Percentiles rank a stretch among this genome's conserved stretches.
Evolutionary conservation across 2,888 invertebrate species (phyloP).

Genomic region (Sepiola atlantica): DNA sequence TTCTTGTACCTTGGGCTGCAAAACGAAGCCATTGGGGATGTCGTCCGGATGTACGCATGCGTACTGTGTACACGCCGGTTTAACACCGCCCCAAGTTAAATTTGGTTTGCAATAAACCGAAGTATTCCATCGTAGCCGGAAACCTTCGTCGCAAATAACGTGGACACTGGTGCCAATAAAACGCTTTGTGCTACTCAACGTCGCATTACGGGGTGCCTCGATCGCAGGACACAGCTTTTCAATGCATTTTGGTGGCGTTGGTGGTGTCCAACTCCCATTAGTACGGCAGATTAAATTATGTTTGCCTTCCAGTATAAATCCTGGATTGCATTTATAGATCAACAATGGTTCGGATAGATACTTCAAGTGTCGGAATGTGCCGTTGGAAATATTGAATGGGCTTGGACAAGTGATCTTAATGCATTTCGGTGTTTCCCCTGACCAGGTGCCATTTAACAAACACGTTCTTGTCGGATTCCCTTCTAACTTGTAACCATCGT

Average conservation of each 20-base stretch:
- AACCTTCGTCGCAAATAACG: slow-evolving; percentile 81
- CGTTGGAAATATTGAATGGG: slow-evolving; percentile 49
- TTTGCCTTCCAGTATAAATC: slow-evolving; percentile 60
- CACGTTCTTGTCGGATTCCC: slow-evolving; percentile 60
- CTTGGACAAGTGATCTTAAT: slow-evolving; percentile 51
- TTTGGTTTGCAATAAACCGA: slow-evolving; percentile 80
- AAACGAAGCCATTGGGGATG: slow-evolving; percentile 61
- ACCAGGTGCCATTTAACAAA: slow-evolving; percentile 62
- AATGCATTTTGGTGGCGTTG: slow-evolving; percentile 55
- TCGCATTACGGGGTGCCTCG: slow-evolving; percentile 15
- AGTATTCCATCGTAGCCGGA: slow-evolving; percentile 88
- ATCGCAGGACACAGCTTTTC: slow-evolving; percentile 44
- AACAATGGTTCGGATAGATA: slow-evolving; percentile 58
- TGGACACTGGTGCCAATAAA: neutral
- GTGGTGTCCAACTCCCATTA: slow-evolving; percentile 56
- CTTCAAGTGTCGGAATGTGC: neutral
- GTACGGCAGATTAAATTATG: neutral
- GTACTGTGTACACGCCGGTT: slow-evolving; percentile 62
- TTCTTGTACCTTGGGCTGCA: slow-evolving; percentile 63
- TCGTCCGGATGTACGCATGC: slow-evolving; percentile 62
- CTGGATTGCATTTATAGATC: slow-evolving; percentile 77
- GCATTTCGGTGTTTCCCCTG: slow-evolving; percentile 60
- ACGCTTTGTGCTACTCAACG: slow-evolving; percentile 43
- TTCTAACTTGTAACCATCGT: slow-evolving; percentile 54
- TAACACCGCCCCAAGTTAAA: slow-evolving; percentile 63